A percentile compares a stretch with the other conserved stretches of the same genome.
These are phyloP conservation scores for Lepidocyrtoides sp. DNA, from an alignment of 2,888 invertebrate species.

Conservation along the genomic window DNA sequence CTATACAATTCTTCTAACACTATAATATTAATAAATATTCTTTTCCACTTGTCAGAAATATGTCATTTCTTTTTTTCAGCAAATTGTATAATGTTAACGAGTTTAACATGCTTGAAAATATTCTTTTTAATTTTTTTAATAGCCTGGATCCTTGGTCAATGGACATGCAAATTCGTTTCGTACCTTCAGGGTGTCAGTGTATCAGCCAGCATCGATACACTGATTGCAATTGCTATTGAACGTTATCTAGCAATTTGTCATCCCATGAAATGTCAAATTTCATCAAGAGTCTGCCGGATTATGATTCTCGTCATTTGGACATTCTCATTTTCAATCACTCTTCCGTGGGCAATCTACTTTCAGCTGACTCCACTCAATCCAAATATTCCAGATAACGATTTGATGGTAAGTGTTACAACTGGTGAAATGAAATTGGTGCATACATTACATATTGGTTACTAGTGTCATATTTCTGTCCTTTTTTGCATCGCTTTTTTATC, in stretches of 20 bases:
- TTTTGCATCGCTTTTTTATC: too few relatives aligned
- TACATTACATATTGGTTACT: too few relatives aligned
- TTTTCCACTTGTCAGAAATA: too few relatives aligned
- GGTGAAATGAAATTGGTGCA: too few relatives aligned
- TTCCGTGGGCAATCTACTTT: conserved; percentile 88
- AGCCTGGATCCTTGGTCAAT: conserved; percentile 89
- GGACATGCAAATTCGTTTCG: conserved; percentile 88
- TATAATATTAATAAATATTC: too few relatives aligned
- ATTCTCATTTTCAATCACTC: conserved; percentile 87
- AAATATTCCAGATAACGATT: conserved; percentile 86
- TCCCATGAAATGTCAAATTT: conserved; percentile 87
- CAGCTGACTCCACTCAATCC: conserved; percentile 86
- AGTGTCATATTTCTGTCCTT: too few relatives aligned
- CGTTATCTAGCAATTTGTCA: conserved; percentile 88
- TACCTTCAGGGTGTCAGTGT: conserved; percentile 89
- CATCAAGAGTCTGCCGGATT: conserved; percentile 86
- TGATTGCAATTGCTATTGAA: conserved; percentile 89
- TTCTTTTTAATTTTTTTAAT: conserved; percentile 82
- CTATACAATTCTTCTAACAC: too few relatives aligned
- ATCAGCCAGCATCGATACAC: conserved; percentile 88
- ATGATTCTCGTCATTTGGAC: conserved; percentile 87
- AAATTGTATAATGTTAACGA: too few relatives aligned
- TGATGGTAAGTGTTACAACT: conserved; percentile 86
- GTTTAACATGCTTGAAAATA: too few relatives aligned
- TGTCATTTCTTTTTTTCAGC: neutral